phyloP scores from a whole-genome alignment of 2,113 vertebrate genomes.

The Cariama cristata region DNA sequence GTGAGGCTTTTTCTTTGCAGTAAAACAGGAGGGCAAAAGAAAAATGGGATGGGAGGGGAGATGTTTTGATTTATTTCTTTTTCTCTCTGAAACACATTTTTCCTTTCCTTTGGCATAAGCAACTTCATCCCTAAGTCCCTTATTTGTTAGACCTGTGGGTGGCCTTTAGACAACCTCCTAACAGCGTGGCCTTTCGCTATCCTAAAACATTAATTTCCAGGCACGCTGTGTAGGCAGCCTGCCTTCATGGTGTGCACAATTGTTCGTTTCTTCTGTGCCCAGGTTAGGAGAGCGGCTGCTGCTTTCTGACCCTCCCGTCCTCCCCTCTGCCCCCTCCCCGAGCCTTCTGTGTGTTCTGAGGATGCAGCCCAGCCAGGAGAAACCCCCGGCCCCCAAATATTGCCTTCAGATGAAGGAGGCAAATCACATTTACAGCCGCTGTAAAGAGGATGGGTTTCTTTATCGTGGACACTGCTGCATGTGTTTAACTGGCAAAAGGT shows the following conservation, averaged over 20 bases:
- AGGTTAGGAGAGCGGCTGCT: not conserved
- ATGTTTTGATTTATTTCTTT: not conserved
- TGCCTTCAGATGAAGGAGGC: not conserved
- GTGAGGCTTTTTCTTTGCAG: not conserved
- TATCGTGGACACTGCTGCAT: not conserved
- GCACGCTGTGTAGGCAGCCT: not conserved
- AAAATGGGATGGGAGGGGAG: not conserved
- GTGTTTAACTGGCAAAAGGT: not conserved
- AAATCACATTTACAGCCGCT: not conserved
- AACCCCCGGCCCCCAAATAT: fast-evolving
- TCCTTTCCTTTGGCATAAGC: not conserved
- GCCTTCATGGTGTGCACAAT: not conserved
- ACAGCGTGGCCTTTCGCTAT: not conserved
- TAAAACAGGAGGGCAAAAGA: not conserved
- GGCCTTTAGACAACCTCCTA: not conserved
- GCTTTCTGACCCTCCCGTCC: not conserved
- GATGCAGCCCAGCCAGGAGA: not conserved
- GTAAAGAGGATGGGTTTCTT: not conserved
- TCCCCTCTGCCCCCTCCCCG: not conserved
- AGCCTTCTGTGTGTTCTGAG: not conserved
- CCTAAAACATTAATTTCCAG: not conserved
- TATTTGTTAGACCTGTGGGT: not conserved
- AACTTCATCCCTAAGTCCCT: not conserved
- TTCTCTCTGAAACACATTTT: not conserved
- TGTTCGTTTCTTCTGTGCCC: not conserved